A percentile compares a stretch with the other conserved stretches of the same genome.
Conservation (phyloP, 64 coral and sea anemone genomes). For the Montipora sp. region DNA sequence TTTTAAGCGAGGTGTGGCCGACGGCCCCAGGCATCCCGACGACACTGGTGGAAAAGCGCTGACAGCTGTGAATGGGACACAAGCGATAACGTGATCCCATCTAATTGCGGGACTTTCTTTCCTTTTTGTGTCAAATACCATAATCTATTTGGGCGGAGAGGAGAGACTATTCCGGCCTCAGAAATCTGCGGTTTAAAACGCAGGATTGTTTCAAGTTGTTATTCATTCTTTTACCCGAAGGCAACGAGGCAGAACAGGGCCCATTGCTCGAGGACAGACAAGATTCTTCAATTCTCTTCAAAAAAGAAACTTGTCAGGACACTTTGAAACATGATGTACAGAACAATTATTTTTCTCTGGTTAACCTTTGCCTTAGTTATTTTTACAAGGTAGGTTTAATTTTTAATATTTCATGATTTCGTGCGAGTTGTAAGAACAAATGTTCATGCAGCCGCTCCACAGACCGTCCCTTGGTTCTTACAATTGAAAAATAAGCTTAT, state of each 20-base stretch:
- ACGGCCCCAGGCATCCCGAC: not conserved
- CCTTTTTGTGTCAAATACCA: not conserved
- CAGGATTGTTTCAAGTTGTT: not conserved
- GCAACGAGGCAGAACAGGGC: conserved; percentile 6
- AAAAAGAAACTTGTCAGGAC: not conserved
- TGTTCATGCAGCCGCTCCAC: not conserved
- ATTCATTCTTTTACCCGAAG: conserved; percentile 10
- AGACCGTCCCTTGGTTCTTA: not conserved
- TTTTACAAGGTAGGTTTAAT: conserved; percentile 26
- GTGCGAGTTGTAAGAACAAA: not conserved
- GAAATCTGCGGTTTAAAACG: conserved; percentile 17
- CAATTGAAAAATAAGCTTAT: not conserved
- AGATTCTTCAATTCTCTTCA: not conserved
- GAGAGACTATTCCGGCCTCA: not conserved
- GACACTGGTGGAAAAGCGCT: not conserved
- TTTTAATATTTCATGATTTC: not conserved
- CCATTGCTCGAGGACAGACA: not conserved
- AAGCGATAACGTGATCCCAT: not conserved
- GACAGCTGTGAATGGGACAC: not conserved
- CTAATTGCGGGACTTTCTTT: conserved; percentile 2
- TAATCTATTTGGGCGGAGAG: not conserved
- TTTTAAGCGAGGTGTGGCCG: too few species aligned
- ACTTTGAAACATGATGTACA: conserved; percentile 16
- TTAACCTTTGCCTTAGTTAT: not conserved
- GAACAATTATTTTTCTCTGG: conserved; percentile 9